Evolutionary conservation across 2,888 invertebrate species (phyloP).

Genomic region (Abrostola triplasia): DNA sequence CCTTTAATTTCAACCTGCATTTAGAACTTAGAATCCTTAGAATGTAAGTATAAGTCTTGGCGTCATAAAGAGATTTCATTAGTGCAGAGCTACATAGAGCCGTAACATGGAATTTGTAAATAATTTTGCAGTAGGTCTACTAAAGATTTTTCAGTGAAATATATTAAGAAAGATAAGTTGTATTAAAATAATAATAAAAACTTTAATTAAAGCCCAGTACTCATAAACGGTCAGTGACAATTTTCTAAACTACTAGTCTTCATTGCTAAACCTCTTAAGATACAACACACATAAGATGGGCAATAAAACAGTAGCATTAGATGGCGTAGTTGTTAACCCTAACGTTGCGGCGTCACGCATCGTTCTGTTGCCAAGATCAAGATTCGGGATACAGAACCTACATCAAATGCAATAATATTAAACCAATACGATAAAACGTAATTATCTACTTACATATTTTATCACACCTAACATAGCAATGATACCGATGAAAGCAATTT

Average conservation of each 20-base stretch:
- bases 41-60: not conserved
- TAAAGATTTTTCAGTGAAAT: too few species aligned
- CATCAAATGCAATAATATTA: conserved; percentile 9
- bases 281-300: too few species aligned
- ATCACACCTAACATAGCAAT: not conserved
- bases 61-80: not conserved
- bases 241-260: too few species aligned
- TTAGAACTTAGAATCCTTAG: too few species aligned
- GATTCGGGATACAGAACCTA: conserved; percentile 1
- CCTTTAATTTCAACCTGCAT: too few species aligned
- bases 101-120: conserved; percentile 15
- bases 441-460: not conserved
- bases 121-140: not conserved
- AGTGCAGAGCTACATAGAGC: conserved; percentile 1
- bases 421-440: conserved; percentile 2
- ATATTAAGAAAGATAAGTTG: too few species aligned
- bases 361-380: not conserved
- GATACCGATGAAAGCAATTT: not conserved
- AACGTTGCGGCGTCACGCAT: not conserved
- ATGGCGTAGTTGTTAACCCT: too few species aligned
- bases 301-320: too few species aligned
- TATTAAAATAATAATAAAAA: too few species aligned
- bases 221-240: too few species aligned
- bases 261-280: too few species aligned
- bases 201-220: too few species aligned